Conservation (phyloP, 2,113 vertebrate species). For the Peromyscus polionotus region DNA sequence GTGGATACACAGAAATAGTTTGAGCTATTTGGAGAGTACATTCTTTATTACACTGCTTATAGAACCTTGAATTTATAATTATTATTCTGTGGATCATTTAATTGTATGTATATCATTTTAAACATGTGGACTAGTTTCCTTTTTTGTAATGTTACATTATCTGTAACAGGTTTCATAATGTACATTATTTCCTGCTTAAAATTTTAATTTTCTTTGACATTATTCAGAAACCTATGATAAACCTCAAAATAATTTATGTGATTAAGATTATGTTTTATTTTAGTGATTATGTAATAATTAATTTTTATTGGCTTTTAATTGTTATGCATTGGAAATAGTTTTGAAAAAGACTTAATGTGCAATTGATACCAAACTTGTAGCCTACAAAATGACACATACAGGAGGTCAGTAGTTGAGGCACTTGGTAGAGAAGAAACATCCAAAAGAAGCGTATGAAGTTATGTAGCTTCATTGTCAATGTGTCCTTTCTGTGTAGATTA, state of each 20-base stretch:
- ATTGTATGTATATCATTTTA: constrained; percentile 50
- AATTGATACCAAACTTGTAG: not conserved
- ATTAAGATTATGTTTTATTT: constrained; percentile 37
- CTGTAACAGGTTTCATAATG: not conserved
- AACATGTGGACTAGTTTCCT: not conserved
- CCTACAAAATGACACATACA: not conserved
- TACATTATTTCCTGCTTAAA: constrained; percentile 39
- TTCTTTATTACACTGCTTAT: constrained; percentile 13
- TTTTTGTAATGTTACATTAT: constrained; percentile 39
- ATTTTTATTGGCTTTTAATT: not conserved
- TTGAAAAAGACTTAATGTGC: constrained; percentile 30
- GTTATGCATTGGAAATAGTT: constrained; percentile 30
- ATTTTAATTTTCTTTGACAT: constrained; percentile 46
- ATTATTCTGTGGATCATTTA: constrained; percentile 7
- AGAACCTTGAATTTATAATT: constrained; percentile 1
- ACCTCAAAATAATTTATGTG: constrained; percentile 49
- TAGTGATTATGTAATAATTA: constrained; percentile 11
- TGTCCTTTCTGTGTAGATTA: constrained; percentile 16
- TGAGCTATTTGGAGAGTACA: not conserved
- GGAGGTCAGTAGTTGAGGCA: not conserved
- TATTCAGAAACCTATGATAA: constrained; percentile 32
- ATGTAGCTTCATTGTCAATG: constrained; percentile 18
- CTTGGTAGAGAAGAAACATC: constrained; percentile 36
- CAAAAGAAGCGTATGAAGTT: not conserved
- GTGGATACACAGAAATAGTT: constrained; percentile 33